A percentile compares a stretch with the other conserved stretches of the same genome.
These are phyloP conservation scores for Cassiopea xamachana DNA, from an alignment of 30 jellyfish, hydroid and myxozoan genomes.

Conservation along the genomic window DNA sequence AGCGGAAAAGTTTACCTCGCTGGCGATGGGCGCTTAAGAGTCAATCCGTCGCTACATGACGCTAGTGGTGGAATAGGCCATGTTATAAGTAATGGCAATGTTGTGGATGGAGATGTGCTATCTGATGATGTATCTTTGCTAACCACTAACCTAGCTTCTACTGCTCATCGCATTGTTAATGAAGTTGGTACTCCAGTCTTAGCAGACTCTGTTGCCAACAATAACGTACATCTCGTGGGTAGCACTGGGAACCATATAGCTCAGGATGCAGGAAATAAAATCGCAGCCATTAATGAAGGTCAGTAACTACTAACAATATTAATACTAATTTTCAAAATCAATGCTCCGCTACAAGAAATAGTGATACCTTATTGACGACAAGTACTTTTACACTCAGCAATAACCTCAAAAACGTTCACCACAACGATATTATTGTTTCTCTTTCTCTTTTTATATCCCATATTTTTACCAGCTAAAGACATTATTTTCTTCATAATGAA, in stretches of 20 bases:
- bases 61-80: conserved; percentile 42
- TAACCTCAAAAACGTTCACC: too few relatives aligned
- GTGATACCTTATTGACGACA: too few relatives aligned
- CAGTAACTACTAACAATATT: conserved; percentile 11
- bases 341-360: too few relatives aligned
- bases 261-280: conserved; percentile 14
- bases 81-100: conserved; percentile 36
- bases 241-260: conserved; percentile 17
- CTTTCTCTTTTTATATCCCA: too few relatives aligned
- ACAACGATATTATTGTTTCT: too few relatives aligned
- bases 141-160: conserved; percentile 24
- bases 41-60: conserved; percentile 1
- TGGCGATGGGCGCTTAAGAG: conserved; percentile 34
- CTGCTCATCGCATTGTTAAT: conserved; percentile 39
- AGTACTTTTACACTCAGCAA: too few relatives aligned
- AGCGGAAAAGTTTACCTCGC: conserved; percentile 36
- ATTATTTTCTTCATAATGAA: too few relatives aligned
- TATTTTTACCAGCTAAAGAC: too few relatives aligned
- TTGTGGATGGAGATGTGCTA: conserved; percentile 16
- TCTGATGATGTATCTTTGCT: conserved; percentile 29
- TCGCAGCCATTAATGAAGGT: conserved; percentile 43
- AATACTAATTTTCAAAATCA: neutral
- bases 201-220: neutral
- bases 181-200: conserved; percentile 15
- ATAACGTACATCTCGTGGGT: neutral